Conservation (phyloP, 2,797 vertebrate species). For the Gila robusta region DNA sequence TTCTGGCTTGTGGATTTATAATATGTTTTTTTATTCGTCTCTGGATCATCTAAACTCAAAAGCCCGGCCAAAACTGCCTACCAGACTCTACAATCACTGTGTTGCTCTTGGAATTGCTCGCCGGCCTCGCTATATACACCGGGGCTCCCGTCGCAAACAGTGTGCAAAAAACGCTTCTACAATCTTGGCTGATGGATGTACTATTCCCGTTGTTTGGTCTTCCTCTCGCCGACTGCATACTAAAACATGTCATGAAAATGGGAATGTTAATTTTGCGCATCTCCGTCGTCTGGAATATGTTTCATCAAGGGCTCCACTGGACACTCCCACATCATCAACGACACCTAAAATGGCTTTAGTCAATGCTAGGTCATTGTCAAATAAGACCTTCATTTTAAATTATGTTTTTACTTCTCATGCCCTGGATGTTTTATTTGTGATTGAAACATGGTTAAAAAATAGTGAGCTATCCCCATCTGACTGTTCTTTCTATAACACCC, state of each 20-base stretch:
- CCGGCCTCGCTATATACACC: too few species aligned
- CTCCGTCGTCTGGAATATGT: neutral
- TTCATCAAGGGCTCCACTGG: too few species aligned
- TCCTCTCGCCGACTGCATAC: too few species aligned
- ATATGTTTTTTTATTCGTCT: too few species aligned
- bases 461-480: neutral
- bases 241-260: too few species aligned
- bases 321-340: neutral
- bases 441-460: neutral
- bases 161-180: neutral
- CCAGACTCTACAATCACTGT: too few species aligned
- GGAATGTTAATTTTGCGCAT: neutral
- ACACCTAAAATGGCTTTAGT: neutral
- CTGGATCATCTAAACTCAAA: too few species aligned
- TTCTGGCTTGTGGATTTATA: too few species aligned
- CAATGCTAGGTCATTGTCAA: conserved; percentile 1
- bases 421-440: neutral
- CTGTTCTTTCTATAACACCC: neutral
- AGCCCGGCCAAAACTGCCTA: too few species aligned
- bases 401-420: neutral
- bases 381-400: neutral
- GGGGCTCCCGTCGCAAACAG: too few species aligned
- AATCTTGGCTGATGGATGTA: neutral
- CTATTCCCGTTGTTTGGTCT: too few species aligned
- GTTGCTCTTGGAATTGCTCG: too few species aligned